These are phyloP conservation scores for Aricia artaxerxes DNA, from an alignment of 2,888 invertebrate species.

Conservation along the genomic window DNA sequence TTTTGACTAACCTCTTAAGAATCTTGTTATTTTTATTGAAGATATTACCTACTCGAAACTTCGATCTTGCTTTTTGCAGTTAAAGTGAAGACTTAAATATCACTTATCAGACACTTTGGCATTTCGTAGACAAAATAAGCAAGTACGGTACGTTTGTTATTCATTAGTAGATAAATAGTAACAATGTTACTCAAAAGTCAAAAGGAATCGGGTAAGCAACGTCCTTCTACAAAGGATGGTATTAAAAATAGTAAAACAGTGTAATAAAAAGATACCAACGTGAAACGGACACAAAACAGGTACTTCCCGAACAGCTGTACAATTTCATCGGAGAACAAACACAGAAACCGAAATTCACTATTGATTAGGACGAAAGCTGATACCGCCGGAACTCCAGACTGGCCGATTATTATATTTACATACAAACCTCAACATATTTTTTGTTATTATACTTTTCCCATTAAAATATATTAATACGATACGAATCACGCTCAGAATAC, in stretches of 20 bases:
- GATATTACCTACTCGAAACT: no score
- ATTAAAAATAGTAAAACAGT: not conserved
- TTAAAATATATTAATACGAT: not conserved
- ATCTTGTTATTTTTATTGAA: no score
- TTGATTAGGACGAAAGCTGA: slow-evolving; percentile 26
- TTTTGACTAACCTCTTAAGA: no score
- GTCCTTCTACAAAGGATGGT: not conserved
- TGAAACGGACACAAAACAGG: not conserved
- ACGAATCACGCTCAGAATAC: no score
- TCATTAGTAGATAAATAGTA: no score
- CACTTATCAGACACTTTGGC: no score
- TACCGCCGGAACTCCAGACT: not conserved
- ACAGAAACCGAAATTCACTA: slow-evolving; percentile 22
- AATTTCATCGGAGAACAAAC: not conserved
- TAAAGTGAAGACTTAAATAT: no score
- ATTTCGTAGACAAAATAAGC: no score
- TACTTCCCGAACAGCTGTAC: slow-evolving; percentile 5
- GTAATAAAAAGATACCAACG: not conserved
- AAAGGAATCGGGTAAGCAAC: no score
- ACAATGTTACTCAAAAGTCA: no score
- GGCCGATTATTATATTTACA: not conserved
- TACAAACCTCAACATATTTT: slow-evolving; percentile 6
- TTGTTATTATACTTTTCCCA: not conserved
- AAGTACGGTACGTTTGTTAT: no score
- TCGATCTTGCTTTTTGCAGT: no score